phyloP scores from a whole-genome alignment of 2,797 vertebrate species.

The Scyliorhinus canicula region DNA sequence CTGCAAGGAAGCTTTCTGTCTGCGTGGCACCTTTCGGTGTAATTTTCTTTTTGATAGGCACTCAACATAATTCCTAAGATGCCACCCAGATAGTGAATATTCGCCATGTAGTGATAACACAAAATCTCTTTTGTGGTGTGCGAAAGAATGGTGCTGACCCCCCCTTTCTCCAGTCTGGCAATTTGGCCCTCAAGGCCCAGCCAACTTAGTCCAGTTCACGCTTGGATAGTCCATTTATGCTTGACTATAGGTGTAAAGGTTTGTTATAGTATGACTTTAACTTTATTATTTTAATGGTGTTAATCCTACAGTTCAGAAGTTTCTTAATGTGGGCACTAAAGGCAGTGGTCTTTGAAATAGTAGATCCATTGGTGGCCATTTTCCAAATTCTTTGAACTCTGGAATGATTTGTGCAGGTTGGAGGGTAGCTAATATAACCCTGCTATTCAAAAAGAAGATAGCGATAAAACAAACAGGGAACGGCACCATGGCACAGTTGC shows the following conservation, averaged over 20 bases:
- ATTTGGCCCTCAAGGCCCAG: background rate
- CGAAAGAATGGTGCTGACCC: too few species aligned
- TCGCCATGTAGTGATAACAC: background rate
- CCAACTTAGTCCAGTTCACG: background rate
- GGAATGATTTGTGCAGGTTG: too few species aligned
- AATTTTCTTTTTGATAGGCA: background rate
- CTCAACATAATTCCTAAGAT: too few species aligned
- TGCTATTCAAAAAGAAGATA: too few species aligned
- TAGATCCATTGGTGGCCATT: too few species aligned
- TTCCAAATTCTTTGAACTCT: too few species aligned
- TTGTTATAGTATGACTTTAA: background rate
- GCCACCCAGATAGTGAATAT: background rate
- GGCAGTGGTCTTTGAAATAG: too few species aligned
- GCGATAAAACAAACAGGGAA: too few species aligned
- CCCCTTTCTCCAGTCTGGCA: background rate
- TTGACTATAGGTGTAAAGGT: background rate
- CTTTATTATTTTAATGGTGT: background rate
- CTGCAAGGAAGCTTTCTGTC: background rate
- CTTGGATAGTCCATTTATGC: too few species aligned
- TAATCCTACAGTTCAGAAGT: background rate
- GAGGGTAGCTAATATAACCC: too few species aligned
- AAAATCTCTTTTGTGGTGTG: background rate
- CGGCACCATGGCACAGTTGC: too few species aligned
- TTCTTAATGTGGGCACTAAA: background rate
- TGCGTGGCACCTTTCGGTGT: background rate